phyloP scores from a whole-genome alignment of 1,140 invertebrate species.

The Hylyphantes graminicola region DNA sequence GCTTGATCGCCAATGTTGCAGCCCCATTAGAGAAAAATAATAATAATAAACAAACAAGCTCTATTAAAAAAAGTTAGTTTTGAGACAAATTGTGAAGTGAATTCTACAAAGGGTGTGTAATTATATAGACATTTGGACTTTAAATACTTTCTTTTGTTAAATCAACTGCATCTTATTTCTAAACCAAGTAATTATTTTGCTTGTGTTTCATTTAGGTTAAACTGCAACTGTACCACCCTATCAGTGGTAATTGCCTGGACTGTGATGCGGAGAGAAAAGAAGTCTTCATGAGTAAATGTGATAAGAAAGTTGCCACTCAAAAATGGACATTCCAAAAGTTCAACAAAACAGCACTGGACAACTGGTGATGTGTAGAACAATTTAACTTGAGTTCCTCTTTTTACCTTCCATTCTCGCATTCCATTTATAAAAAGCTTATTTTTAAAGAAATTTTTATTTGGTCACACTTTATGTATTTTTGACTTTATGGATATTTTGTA shows the following conservation, averaged over 20 bases:
- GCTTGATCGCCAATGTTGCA: too few species aligned
- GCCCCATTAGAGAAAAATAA: too few species aligned
- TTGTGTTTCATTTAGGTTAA: conserved; percentile 71
- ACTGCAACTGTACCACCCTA: conserved; percentile 78
- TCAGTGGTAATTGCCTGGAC: conserved; percentile 79
- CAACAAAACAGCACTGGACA: conserved; percentile 75
- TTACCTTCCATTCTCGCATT: conserved; percentile 33
- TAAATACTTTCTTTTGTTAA: too few species aligned
- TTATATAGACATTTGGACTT: too few species aligned
- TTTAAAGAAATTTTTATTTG: too few species aligned
- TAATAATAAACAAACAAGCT: too few species aligned
- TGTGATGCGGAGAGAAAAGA: conserved; percentile 76
- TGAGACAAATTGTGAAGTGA: too few species aligned
- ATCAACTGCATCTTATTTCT: too few species aligned
- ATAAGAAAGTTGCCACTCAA: conserved; percentile 76
- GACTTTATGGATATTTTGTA: too few species aligned
- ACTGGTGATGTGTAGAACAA: conserved; percentile 67
- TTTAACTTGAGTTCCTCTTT: background rate
- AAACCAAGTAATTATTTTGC: too few species aligned
- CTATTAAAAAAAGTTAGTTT: too few species aligned
- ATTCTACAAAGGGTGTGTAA: too few species aligned
- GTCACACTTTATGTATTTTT: background rate
- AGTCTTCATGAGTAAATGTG: conserved; percentile 81
- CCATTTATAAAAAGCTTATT: background rate
- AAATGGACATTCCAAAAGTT: conserved; percentile 82